Conservation (phyloP, 1,140 invertebrate species). For the Harpegnathos saltator region DNA sequence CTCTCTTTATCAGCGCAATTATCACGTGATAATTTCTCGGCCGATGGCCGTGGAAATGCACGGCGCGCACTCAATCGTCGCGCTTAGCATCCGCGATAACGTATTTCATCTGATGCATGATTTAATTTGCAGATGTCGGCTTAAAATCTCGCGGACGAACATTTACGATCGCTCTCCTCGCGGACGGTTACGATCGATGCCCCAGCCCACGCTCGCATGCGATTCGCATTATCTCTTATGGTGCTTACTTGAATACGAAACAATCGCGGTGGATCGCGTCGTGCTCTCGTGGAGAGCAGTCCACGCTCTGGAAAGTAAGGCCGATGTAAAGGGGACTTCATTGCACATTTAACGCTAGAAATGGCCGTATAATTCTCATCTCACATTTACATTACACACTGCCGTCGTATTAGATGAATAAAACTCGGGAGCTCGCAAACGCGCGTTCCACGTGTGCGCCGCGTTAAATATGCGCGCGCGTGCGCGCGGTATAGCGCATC, state of each 20-base stretch:
- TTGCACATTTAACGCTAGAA: constrained; percentile 37
- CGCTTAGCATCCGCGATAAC: too few relatives aligned
- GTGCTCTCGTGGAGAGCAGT: background rate
- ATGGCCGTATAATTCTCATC: background rate
- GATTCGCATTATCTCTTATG: constrained; percentile 1
- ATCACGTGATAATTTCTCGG: too few relatives aligned
- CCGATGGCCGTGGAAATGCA: too few relatives aligned
- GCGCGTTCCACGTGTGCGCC: background rate
- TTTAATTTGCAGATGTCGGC: constrained; percentile 17
- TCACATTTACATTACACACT: constrained; percentile 23
- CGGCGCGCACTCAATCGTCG: too few relatives aligned
- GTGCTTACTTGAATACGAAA: constrained; percentile 37
- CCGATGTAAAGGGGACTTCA: constrained; percentile 13
- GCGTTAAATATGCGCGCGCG: too few relatives aligned
- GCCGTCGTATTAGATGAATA: constrained; percentile 21
- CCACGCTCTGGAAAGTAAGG: constrained; percentile 5
- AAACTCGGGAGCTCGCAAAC: background rate
- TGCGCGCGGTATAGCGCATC: too few relatives aligned
- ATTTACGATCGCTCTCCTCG: background rate
- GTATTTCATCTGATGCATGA: background rate
- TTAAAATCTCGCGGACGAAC: constrained; percentile 18
- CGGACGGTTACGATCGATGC: constrained; percentile 27
- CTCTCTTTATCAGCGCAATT: too few relatives aligned
- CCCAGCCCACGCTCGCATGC: background rate
- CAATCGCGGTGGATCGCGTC: constrained; percentile 13